Evolutionary conservation across 2,797 vertebrate species (phyloP).

Genomic region (Sebastes glaucus): DNA sequence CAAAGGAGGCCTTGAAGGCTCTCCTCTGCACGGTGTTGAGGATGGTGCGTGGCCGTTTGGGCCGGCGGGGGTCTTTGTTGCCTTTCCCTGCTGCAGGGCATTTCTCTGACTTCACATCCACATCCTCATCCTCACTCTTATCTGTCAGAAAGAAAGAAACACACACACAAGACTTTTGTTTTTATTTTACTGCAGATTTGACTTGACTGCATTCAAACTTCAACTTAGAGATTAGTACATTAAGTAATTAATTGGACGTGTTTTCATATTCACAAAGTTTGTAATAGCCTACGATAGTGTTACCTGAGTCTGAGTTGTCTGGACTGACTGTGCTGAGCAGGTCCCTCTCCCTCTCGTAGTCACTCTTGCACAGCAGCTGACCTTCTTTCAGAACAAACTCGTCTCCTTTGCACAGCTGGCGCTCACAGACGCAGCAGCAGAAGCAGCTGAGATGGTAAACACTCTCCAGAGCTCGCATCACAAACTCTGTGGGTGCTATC

Average conservation of each 20-base stretch:
- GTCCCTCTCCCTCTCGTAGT: slow-evolving; percentile 93
- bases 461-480: slow-evolving; percentile 93
- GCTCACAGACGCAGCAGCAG: slow-evolving; percentile 93
- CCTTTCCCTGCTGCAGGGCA: slow-evolving; percentile 82
- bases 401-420: slow-evolving; percentile 93
- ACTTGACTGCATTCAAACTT: background rate
- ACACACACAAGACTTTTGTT: background rate
- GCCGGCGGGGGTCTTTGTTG: slow-evolving; percentile 84
- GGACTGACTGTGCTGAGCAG: slow-evolving; percentile 90
- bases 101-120: slow-evolving; percentile 86
- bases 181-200: background rate
- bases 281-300: slow-evolving; percentile 8
- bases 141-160: slow-evolving; percentile 72
- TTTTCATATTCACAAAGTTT: background rate
- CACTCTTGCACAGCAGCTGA: slow-evolving; percentile 93
- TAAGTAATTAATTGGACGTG: background rate
- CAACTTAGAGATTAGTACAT: background rate
- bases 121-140: slow-evolving; percentile 87
- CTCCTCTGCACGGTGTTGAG: slow-evolving; percentile 93
- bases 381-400: slow-evolving; percentile 94
- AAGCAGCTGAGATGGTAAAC: slow-evolving; percentile 97
- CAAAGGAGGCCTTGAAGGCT: slow-evolving; percentile 95
- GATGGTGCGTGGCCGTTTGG: slow-evolving; percentile 93
- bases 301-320: slow-evolving; percentile 92
- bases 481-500: slow-evolving; percentile 92